Evolutionary conservation across 2,888 invertebrate species (phyloP).

Genomic region (Glyphotaelius pellucidus): DNA sequence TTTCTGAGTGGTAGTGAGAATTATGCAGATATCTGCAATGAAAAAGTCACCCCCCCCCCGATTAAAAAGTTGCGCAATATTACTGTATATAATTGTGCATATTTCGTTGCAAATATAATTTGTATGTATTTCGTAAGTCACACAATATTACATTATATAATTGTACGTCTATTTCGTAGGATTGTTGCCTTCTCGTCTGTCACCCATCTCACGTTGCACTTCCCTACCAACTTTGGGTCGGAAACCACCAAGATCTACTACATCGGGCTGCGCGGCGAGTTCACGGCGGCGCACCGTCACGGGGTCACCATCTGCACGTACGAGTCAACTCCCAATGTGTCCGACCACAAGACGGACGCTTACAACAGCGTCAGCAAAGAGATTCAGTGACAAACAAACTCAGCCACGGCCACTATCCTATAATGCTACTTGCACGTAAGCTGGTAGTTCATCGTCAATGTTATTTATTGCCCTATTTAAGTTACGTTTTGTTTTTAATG

Average conservation of each 20-base stretch:
- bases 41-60: no score
- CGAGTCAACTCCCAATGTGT: conserved; percentile 89
- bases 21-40: no score
- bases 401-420: not conserved
- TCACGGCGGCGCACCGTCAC: conserved; percentile 88
- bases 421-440: not conserved
- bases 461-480: not conserved
- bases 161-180: conserved; percentile 75
- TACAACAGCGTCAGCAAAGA: conserved; percentile 80
- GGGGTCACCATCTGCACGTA: conserved; percentile 95
- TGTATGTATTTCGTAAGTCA: conserved; percentile 71
- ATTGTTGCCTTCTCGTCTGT: conserved; percentile 95
- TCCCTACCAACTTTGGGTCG: conserved; percentile 91
- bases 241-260: conserved; percentile 93
- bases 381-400: conserved; percentile 73
- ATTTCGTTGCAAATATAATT: no score
- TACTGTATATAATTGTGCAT: not conserved
- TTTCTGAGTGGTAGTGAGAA: no score
- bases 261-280: conserved; percentile 97
- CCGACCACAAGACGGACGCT: conserved; percentile 88
- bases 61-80: no score
- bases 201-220: conserved; percentile 92
- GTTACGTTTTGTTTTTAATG: not conserved
- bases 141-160: not conserved
- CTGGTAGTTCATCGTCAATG: not conserved